Conservation (phyloP, 2,113 vertebrate genomes). For the Cryptotis parvus region DNA sequence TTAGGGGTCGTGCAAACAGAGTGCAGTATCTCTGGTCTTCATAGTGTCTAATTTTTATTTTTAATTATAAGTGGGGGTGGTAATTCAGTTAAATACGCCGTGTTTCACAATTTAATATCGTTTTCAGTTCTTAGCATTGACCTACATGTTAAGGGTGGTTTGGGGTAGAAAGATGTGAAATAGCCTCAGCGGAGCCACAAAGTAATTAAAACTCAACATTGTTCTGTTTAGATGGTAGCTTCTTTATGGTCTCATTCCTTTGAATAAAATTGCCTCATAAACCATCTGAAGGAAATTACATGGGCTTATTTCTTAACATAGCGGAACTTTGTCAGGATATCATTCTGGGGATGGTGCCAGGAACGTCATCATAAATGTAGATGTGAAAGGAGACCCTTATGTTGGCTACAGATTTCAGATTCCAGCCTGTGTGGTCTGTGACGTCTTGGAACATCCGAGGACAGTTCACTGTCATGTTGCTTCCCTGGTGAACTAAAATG, state of each 20-base stretch:
- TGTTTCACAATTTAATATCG: background rate
- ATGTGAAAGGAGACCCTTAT: constrained; percentile 56
- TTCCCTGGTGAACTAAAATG: constrained; percentile 48
- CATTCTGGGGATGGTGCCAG: constrained; percentile 17
- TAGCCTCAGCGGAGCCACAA: constrained; percentile 37
- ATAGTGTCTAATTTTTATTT: constrained; percentile 40
- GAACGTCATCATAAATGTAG: background rate
- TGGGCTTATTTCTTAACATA: constrained; percentile 28
- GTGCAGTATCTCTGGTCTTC: background rate
- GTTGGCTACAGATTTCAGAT: constrained; percentile 27
- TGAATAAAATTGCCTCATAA: background rate
- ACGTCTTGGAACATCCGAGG: background rate
- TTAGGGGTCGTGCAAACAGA: background rate
- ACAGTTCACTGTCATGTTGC: background rate
- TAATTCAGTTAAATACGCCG: constrained; percentile 13
- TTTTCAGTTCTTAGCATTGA: constrained; percentile 29
- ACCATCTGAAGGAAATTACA: constrained; percentile 44
- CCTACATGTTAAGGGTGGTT: background rate
- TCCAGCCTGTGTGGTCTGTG: constrained; percentile 16
- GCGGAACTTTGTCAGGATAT: constrained; percentile 42
- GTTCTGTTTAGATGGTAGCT: constrained; percentile 22
- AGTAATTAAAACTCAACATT: constrained; percentile 40
- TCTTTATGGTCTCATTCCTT: constrained; percentile 46
- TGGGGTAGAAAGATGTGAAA: background rate
- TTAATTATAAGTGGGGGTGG: constrained; percentile 27